Percentiles rank a stretch among this genome's conserved stretches.
Conservation (phyloP, 1,140 invertebrate genomes). For the Trachymyrmex septentrionalis region DNA sequence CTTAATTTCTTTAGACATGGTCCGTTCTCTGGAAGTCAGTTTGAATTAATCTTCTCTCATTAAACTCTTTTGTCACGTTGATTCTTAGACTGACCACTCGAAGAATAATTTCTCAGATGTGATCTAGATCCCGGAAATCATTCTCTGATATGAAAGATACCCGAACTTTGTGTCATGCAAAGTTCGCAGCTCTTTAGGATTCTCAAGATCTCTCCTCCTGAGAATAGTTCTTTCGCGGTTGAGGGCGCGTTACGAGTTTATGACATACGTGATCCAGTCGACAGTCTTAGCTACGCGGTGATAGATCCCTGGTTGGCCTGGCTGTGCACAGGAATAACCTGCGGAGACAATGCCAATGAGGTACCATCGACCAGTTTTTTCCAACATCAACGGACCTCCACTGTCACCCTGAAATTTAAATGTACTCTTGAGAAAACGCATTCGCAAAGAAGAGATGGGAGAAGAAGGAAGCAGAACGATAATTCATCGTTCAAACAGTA, state of each 20-base stretch:
- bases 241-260: conserved; percentile 81
- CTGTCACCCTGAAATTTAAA: conserved; percentile 91
- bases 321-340: conserved; percentile 96
- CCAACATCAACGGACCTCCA: conserved; percentile 95
- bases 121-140: not conserved
- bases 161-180: conserved; percentile 72
- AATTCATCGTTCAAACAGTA: conserved; percentile 53
- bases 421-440: too few species aligned
- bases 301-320: conserved; percentile 97
- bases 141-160: not conserved
- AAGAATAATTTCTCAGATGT: not conserved
- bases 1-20: not conserved
- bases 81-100: too few species aligned
- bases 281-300: conserved; percentile 97
- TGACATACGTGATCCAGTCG: conserved; percentile 93
- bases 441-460: too few species aligned
- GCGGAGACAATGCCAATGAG: conserved; percentile 97
- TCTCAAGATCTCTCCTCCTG: not conserved
- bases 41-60: not conserved
- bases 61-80: not conserved
- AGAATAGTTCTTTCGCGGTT: not conserved
- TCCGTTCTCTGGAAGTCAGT: not conserved
- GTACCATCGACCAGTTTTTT: conserved; percentile 94
- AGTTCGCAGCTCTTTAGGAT: conserved; percentile 28
- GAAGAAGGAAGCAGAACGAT: not conserved